Base-by-base conservation (phyloP, 2,888 invertebrate species). In the Oxystoma pomonae region DNA sequence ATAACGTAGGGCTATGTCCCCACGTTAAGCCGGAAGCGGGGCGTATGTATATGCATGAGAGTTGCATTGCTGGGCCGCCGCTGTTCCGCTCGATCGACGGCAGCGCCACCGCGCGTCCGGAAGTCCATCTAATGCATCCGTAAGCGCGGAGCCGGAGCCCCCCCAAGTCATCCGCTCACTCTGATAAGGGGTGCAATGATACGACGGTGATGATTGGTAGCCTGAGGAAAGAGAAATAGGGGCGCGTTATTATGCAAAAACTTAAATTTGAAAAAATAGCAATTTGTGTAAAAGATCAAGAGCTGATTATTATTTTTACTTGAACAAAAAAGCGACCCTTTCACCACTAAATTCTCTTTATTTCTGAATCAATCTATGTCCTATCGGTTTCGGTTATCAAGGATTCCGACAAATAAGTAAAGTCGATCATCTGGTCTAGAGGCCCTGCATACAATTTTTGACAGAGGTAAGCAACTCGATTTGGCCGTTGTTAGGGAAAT, bases 61-160 rank as follows among this genome's bases (percentile, higher is more conserved):
- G 77, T 73, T 75, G 75, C 72, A 74, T 74, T 75, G 73, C 72
- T 67, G 70, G 71, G 35, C 35, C 35, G 35, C 35, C 35, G 35
- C 70, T 76, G 79, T 79, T 77, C 78, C 79, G 78, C 78, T 77
- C 79, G 77, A 79, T 80, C 65, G 67, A 61, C 65, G 67, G 62
- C 62, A 61, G 75, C 76, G 72, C 71, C 74, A 74, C 73, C 74
- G 74, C 75, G 74, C 75, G 72, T 74, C 83, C 83, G 84, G 84
- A 84, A 83, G 84, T 83, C 81, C 83, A 83, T 83, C 84, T 84
- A 84, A 84, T 84, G 84, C 83, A 84, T 84, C 83, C 83, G 83
- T 77, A 75, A 73, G 72, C 71, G 71, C 57, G 55, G 55, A 49
- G 49, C 63, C 55, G 22, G 59, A 50, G 59, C 63, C 59, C 63